Base-by-base conservation (phyloP, 2,113 vertebrate genomes). In the Corythaeola cristata region DNA sequence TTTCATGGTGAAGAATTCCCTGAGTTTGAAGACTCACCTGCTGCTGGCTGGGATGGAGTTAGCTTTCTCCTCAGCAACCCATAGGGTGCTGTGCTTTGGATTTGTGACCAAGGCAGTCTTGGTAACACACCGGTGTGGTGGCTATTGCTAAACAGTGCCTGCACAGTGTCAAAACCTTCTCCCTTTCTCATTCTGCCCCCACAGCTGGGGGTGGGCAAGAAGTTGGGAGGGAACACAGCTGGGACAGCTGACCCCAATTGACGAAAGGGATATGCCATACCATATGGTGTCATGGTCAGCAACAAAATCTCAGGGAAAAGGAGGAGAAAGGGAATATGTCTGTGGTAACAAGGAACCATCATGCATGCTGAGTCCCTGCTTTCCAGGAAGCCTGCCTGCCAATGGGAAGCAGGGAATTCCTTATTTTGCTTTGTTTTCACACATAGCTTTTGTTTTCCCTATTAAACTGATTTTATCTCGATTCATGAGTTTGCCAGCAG, bases 261-360 rank as follows among this genome's bases (percentile, higher is more conserved):
- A 41, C 67, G 26, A 47, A 37, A 63, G 24, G 45, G 47, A 8
- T 63, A 32, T 41, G 20, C n/a, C 60, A 45, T 12, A 39, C 0
- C 0, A 1, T 32, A 28, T 0, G 4, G 20, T 50, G 32, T 5
- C 20, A 7, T 17, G 24, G 8, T 53, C 66, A 63, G 56, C 56
- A 59, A 47, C 19, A 82, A 71, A 58, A 74, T 19, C 60, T 41
- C 56, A 30, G 53, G 58, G 63, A 22, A 75, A n/a, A 78, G 13
- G 32, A 84, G 56, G 19, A 52, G 9, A 41, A 81, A 74, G 16
- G 9, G 33, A 45, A 12, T 7, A 35, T 15, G 3, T 3, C 16
- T 39, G 35, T 16, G 16, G 27, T 81, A 49, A 60, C 12, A 60
- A 41, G 53, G 17, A 73, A 50, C 20, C 39, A 26, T 9, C 15